Percentiles rank a stretch among this genome's conserved stretches.
Conservation (phyloP, 2,113 vertebrate species). For the Asarcornis scutulata region DNA sequence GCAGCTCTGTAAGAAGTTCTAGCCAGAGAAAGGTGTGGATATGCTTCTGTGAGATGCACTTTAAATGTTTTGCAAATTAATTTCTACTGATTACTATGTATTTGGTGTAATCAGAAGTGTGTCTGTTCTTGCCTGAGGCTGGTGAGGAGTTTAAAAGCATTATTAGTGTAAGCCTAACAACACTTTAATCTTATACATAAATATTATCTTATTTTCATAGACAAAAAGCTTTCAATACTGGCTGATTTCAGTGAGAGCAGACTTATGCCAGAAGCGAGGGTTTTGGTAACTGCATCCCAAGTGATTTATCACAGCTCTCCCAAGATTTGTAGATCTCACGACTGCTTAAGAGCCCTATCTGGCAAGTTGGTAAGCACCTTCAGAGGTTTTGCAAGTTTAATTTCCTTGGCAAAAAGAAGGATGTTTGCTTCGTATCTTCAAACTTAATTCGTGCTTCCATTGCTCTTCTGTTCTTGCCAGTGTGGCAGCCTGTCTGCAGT, state of each 20-base stretch:
- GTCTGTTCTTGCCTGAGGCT: constrained; percentile 27
- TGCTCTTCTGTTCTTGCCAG: neutral
- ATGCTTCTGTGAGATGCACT: neutral
- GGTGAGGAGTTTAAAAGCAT: constrained; percentile 38
- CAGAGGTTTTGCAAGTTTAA: neutral
- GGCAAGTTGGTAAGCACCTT: neutral
- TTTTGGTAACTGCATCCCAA: neutral
- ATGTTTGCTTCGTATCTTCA: neutral
- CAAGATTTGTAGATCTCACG: neutral
- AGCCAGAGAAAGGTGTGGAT: neutral
- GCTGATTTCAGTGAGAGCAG: neutral
- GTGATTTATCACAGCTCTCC: neutral
- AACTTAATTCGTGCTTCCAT: neutral
- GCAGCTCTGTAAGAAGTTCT: neutral
- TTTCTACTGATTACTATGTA: constrained; percentile 60
- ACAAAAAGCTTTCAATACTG: neutral
- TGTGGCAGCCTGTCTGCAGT: accelerated
- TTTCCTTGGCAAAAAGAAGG: neutral
- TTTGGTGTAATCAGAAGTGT: constrained; percentile 46
- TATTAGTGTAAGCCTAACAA: constrained; percentile 11
- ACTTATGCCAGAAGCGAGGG: neutral
- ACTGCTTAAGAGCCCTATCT: neutral
- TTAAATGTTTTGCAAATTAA: constrained; percentile 36
- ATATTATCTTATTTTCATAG: constrained; percentile 36
- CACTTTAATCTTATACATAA: constrained; percentile 27